Evolutionary conservation across 2,113 vertebrate species (phyloP).

Genomic region (Laterallus jamaicensis): DNA sequence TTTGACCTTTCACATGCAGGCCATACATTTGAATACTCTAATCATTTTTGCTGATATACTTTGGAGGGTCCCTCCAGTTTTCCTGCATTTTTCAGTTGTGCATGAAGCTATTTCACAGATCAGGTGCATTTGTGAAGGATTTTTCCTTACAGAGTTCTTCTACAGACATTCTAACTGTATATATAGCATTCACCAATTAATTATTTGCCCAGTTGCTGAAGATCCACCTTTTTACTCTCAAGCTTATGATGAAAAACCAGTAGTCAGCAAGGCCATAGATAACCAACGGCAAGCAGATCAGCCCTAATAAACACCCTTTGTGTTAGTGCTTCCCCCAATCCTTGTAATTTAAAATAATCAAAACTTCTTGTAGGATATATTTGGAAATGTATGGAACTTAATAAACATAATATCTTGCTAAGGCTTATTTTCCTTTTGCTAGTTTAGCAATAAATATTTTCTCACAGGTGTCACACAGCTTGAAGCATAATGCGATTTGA

Average conservation of each 20-base stretch:
- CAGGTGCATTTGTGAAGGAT: background rate
- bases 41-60: background rate
- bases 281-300: background rate
- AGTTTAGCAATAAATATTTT: conserved; percentile 12
- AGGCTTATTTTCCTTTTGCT: background rate
- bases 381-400: background rate
- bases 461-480: background rate
- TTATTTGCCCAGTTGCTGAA: background rate
- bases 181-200: background rate
- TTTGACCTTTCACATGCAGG: background rate
- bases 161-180: background rate
- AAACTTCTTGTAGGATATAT: background rate
- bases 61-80: background rate
- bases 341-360: background rate
- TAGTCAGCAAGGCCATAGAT: background rate
- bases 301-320: background rate
- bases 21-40: background rate
- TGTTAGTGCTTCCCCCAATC: background rate
- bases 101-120: background rate
- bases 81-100: background rate
- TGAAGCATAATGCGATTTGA: background rate
- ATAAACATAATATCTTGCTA: background rate
- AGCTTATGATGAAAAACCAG: background rate
- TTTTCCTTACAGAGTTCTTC: background rate
- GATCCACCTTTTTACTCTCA: background rate